Evolutionary conservation across 2,113 vertebrate genomes (phyloP).

Genomic region (Platysteira castanea): DNA sequence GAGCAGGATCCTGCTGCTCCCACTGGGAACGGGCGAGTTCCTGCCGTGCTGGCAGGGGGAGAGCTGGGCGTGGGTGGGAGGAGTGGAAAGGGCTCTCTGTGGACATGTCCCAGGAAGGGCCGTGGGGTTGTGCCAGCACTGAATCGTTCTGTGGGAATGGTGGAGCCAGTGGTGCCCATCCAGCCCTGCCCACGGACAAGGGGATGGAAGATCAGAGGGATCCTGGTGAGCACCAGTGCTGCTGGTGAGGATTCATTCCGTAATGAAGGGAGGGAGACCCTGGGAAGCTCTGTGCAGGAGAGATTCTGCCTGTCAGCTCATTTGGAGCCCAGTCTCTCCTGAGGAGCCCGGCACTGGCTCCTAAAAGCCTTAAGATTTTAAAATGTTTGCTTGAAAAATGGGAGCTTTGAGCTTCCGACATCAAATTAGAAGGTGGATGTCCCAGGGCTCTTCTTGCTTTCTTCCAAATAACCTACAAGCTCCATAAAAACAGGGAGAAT

Average conservation of each 20-base stretch:
- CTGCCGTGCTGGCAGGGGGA: not conserved
- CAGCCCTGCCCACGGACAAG: not conserved
- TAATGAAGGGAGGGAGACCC: not conserved
- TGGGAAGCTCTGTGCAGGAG: not conserved
- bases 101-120: not conserved
- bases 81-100: not conserved
- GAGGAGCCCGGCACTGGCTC: not conserved
- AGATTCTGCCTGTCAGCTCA: not conserved
- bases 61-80: not conserved
- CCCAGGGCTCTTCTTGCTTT: constrained; percentile 17
- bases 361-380: constrained; percentile 26
- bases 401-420: not conserved
- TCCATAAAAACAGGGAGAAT: not conserved
- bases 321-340: not conserved
- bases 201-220: not conserved
- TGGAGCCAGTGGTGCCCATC: not conserved
- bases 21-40: not conserved
- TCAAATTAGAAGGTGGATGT: not conserved
- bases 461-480: constrained; percentile 15
- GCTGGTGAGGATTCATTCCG: not conserved
- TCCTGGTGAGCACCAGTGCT: not conserved
- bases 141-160: not conserved
- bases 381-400: constrained; percentile 31
- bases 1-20: not conserved
- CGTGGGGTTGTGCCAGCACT: not conserved